phyloP scores from a whole-genome alignment of 2,113 vertebrate species.

The Noctilio leporinus region DNA sequence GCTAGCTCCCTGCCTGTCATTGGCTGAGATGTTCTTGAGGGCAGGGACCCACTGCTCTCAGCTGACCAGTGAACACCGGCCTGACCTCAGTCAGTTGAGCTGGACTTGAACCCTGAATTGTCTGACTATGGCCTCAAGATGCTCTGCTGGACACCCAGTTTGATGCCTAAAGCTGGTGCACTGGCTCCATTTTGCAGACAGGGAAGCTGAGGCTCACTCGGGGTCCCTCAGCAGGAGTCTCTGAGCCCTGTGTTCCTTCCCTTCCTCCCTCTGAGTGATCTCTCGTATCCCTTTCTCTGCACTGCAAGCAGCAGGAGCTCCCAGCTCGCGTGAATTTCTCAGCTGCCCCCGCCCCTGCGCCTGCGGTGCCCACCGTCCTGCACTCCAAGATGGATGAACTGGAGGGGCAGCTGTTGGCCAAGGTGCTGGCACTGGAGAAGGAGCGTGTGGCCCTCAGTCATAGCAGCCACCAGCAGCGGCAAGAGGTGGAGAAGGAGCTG shows the following conservation, averaged over 20 bases:
- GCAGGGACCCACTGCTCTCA: not conserved
- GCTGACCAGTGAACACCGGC: not conserved
- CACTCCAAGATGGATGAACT: conserved; percentile 91
- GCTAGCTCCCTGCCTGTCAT: too few relatives aligned
- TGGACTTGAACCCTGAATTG: not conserved
- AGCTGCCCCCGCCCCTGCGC: conserved; percentile 39
- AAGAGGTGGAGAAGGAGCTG: conserved; percentile 90
- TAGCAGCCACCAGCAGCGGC: conserved; percentile 84
- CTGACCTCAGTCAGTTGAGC: not conserved
- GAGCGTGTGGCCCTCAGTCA: conserved; percentile 85
- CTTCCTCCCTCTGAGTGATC: not conserved
- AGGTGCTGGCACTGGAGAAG: conserved; percentile 92
- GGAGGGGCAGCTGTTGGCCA: conserved; percentile 92
- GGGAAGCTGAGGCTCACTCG: not conserved
- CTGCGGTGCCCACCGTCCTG: conserved; percentile 70
- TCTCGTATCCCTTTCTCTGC: not conserved
- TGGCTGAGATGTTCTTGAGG: not conserved
- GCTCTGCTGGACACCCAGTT: not conserved
- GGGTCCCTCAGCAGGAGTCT: not conserved
- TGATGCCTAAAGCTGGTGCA: not conserved
- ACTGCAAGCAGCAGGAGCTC: conserved; percentile 80
- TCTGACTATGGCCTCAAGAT: not conserved
- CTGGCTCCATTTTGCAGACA: not conserved
- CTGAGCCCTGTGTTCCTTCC: not conserved
- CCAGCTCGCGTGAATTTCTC: conserved; percentile 84